These are phyloP conservation scores for Drosophila yooni DNA, from an alignment of 2,888 invertebrate genomes.

Conservation along the genomic window DNA sequence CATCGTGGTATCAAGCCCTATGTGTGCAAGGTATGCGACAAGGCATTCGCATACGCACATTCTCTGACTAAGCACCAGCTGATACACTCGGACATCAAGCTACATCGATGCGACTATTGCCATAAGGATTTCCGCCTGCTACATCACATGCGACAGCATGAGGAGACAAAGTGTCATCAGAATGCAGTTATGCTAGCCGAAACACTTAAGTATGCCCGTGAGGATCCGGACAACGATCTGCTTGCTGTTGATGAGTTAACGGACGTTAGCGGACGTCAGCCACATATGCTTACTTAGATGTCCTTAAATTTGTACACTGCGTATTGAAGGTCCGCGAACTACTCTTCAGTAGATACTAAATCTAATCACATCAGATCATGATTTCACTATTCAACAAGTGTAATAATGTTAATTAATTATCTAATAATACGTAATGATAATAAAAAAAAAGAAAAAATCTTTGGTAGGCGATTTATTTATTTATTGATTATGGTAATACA, in stretches of 20 bases:
- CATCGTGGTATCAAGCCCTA: slow-evolving; percentile 83
- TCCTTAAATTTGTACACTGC: slow-evolving; percentile 4
- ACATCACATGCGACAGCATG: slow-evolving; percentile 84
- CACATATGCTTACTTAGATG: slow-evolving; percentile 33
- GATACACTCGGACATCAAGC: slow-evolving; percentile 82
- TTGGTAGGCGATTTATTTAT: too few relatives aligned
- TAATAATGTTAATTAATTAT: not conserved
- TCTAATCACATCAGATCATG: slow-evolving; percentile 3
- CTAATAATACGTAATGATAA: not conserved
- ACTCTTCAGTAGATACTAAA: slow-evolving; percentile 21
- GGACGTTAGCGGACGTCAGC: slow-evolving; percentile 44
- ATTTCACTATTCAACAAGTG: not conserved
- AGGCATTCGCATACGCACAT: slow-evolving; percentile 81
- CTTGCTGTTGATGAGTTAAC: slow-evolving; percentile 46
- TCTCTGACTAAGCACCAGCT: slow-evolving; percentile 82
- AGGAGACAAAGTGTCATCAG: slow-evolving; percentile 82
- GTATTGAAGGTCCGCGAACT: slow-evolving; percentile 11
- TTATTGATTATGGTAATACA: too few relatives aligned
- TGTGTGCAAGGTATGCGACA: slow-evolving; percentile 79
- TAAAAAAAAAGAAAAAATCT: not conserved
- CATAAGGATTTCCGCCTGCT: slow-evolving; percentile 83
- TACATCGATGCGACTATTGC: slow-evolving; percentile 82
- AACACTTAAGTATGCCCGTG: slow-evolving; percentile 53
- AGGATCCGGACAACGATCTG: slow-evolving; percentile 54
- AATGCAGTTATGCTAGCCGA: slow-evolving; percentile 76